A percentile compares a stretch with the other conserved stretches of the same genome.
Evolutionary conservation across 2,797 vertebrate species (phyloP).

Genomic region (Melanotaenia parkinsoni): DNA sequence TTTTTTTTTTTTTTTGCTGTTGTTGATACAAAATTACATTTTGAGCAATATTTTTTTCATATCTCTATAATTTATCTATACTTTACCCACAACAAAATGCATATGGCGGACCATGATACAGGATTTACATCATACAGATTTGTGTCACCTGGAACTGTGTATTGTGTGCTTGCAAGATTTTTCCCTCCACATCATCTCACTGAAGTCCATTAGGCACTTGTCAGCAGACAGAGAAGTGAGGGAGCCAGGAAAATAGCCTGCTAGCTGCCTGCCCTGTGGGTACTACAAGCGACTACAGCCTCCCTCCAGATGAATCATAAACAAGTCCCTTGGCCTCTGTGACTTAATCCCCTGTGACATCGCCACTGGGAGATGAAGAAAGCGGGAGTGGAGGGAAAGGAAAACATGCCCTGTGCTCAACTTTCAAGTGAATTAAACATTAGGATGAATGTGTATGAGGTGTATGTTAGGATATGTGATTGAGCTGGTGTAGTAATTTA

Average conservation of each 20-base stretch:
- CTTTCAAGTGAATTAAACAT: conserved; percentile 79
- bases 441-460: conserved; percentile 71
- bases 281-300: conserved; percentile 58
- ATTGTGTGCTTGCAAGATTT: conserved; percentile 29
- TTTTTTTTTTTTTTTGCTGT: background rate
- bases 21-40: too few species aligned
- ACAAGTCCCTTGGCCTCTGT: conserved; percentile 70
- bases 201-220: conserved; percentile 33
- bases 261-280: conserved; percentile 61
- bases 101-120: conserved; percentile 3
- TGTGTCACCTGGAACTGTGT: conserved; percentile 24
- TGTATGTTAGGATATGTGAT: conserved; percentile 66
- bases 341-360: conserved; percentile 82
- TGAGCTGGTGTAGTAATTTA: conserved; percentile 54
- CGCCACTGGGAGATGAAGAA: conserved; percentile 63
- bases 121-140: conserved; percentile 28
- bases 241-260: conserved; percentile 53
- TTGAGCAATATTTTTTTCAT: too few species aligned
- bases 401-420: conserved; percentile 70
- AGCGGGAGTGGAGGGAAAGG: conserved; percentile 49
- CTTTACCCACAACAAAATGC: background rate
- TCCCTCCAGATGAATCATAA: conserved; percentile 75
- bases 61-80: background rate
- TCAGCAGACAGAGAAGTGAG: conserved; percentile 39
- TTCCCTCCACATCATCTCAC: conserved; percentile 18